Evolutionary conservation across 2,888 invertebrate genomes (phyloP).

Genomic region (Nemurella pictetii): DNA sequence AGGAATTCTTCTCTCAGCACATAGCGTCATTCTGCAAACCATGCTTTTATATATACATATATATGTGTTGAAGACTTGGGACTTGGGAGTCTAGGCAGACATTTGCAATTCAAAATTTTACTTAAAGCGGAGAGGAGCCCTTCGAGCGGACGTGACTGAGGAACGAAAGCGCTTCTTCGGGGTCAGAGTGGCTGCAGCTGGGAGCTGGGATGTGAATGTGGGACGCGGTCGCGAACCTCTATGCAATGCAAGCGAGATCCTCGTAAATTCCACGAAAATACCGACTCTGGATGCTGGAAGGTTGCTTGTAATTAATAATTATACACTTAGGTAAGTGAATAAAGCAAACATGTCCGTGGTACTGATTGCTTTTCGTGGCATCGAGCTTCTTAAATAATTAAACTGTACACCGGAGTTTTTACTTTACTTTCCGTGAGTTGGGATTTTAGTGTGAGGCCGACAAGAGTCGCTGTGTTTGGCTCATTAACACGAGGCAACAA

Average conservation of each 20-base stretch:
- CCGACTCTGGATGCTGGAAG: not conserved
- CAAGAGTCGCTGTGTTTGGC: not conserved
- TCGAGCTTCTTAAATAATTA: not conserved
- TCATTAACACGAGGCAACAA: not conserved
- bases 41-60: not conserved
- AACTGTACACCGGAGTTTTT: not conserved
- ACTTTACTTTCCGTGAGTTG: not conserved
- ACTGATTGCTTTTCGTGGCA: not conserved
- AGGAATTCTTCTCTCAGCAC: conserved; percentile 6
- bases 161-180: not conserved
- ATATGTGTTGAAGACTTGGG: conserved; percentile 11
- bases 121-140: conserved; percentile 18
- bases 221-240: not conserved
- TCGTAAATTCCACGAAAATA: not conserved
- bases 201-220: not conserved
- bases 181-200: not conserved
- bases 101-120: conserved; percentile 32
- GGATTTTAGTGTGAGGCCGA: not conserved
- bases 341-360: not conserved
- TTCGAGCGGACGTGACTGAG: conserved; percentile 8
- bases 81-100: not conserved
- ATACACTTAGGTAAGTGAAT: not conserved
- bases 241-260: not conserved
- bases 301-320: not conserved
- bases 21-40: conserved; percentile 28